Base-by-base conservation (phyloP, 2,888 invertebrate species). In the Zygaena filipendulae region DNA sequence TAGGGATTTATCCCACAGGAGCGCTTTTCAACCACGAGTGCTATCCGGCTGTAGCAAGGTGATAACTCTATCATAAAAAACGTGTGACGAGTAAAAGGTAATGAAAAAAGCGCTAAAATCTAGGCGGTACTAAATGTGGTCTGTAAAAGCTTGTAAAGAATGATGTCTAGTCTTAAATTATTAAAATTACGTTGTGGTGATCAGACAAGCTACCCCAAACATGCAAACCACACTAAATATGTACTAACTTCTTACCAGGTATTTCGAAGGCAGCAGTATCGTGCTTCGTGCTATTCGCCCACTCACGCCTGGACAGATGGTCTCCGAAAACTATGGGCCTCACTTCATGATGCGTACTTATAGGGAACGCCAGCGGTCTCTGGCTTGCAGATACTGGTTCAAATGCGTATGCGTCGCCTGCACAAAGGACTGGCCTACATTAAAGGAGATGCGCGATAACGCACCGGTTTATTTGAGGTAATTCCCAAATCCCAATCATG, bases 11-110 rank as follows among this genome's bases (percentile, higher is more conserved):
- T 52, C 86, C 88, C 1, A 87, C 87, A 0, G 89, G 88, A 0
- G 87, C 91, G 0, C 81, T 91, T 23, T 91, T 92, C 57, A 93
- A 93, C 63, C 93, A 93, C 50, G 90, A 90, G 45, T 93, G 93
- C 56, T 87, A 88, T 60, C 90, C 91, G 0, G 85, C 87, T 5
- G 87, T 90, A 0, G 85, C 87, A 22, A 85, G 90, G 90, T 89
- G 58, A 43, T 47, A 29, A 23, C 22, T 9, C n/a, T n/a, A n/a
- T n/a, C n/a, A n/a, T n/a, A n/a, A n/a, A n/a, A n/a, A n/a, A n/a
- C n/a, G n/a, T n/a, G n/a, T n/a, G n/a, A n/a, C n/a, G n/a, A n/a
- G n/a, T n/a, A n/a, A n/a, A n/a, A n/a, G n/a, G n/a, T n/a, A n/a
- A n/a, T n/a, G n/a, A n/a, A n/a, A n/a, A n/a, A n/a, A n/a, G n/a